These are phyloP conservation scores for Paragorgia papillata DNA, from an alignment of 92 coral and sea anemone species.

Conservation along the genomic window DNA sequence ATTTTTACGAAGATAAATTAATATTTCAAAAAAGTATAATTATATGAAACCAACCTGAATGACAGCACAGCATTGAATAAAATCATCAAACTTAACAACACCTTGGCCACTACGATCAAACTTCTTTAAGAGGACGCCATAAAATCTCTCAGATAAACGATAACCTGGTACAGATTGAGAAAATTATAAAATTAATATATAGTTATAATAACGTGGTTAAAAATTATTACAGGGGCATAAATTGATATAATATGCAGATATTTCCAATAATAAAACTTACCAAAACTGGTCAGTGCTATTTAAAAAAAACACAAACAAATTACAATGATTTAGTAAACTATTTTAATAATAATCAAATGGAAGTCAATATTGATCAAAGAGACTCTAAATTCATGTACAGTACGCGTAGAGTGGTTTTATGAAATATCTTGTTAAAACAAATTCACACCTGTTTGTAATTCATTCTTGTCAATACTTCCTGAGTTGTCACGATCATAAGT, in stretches of 20 bases:
- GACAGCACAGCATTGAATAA: constrained; percentile 95
- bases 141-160: constrained; percentile 85
- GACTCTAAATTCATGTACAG: no score
- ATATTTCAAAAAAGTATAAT: no score
- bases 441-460: constrained; percentile 53
- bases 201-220: no score
- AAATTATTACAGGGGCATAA: no score
- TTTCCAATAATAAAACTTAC: constrained; percentile 72
- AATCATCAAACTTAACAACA: constrained; percentile 90
- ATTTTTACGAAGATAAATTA: no score
- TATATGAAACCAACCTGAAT: constrained; percentile 79
- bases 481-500: constrained; percentile 60
- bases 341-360: background rate
- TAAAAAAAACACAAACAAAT: background rate
- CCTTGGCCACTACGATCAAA: constrained; percentile 96
- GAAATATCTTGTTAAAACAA: no score
- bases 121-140: constrained; percentile 76
- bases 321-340: background rate
- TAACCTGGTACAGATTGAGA: no score
- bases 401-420: no score
- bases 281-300: constrained; percentile 88
- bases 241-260: background rate
- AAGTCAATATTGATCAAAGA: no score
- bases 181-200: no score
- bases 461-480: constrained; percentile 58